phyloP scores from a whole-genome alignment of 2,888 invertebrate genomes.

The Oeneis ivallda region DNA sequence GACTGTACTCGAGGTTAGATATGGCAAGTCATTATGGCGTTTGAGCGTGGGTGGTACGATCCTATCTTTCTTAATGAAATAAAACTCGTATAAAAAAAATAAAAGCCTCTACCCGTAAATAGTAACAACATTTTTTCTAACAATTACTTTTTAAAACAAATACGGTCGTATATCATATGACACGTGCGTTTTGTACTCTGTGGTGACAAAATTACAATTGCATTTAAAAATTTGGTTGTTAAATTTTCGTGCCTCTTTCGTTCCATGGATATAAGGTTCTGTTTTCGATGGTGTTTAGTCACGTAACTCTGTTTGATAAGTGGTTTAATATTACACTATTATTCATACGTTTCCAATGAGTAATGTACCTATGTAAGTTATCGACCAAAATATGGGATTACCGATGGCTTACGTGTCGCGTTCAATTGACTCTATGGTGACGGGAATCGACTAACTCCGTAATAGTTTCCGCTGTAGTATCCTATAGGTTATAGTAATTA shows the following conservation, averaged over 20 bases:
- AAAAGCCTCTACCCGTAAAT: constrained; percentile 46
- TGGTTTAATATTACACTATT: constrained; percentile 38
- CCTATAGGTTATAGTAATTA: not conserved
- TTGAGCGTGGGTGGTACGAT: constrained; percentile 76
- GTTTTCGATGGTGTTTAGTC: not conserved
- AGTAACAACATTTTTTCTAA: constrained; percentile 32
- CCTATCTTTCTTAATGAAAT: constrained; percentile 77
- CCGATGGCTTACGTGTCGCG: constrained; percentile 40
- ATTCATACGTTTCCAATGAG: constrained; percentile 53
- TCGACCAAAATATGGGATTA: constrained; percentile 55
- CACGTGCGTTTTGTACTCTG: constrained; percentile 13
- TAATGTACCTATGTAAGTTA: constrained; percentile 55
- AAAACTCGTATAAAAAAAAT: constrained; percentile 71
- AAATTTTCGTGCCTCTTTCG: constrained; percentile 17
- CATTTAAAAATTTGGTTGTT: not conserved
- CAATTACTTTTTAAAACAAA: constrained; percentile 22
- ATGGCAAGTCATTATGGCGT: constrained; percentile 75
- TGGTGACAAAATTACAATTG: constrained; percentile 3
- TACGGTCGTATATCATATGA: constrained; percentile 27
- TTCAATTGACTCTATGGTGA: constrained; percentile 19
- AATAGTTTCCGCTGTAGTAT: constrained; percentile 22
- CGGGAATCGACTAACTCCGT: constrained; percentile 22
- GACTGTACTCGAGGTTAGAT: constrained; percentile 61
- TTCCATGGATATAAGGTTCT: not conserved
- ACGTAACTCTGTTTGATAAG: not conserved